These are phyloP conservation scores for Trilocha varians DNA, from an alignment of 2,888 invertebrate species.

Conservation along the genomic window DNA sequence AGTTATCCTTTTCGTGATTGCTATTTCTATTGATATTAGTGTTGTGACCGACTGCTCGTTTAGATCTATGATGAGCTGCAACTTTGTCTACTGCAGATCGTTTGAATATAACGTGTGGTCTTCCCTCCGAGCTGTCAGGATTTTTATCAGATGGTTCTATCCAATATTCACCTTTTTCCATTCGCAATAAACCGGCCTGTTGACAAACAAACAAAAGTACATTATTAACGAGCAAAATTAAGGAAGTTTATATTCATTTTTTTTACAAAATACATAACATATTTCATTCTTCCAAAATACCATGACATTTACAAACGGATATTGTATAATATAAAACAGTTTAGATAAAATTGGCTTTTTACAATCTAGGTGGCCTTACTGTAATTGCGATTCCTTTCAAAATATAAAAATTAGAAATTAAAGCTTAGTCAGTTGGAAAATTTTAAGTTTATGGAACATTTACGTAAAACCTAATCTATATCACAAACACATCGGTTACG, in stretches of 20 bases:
- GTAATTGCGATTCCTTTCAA: too few species aligned
- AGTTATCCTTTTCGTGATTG: constrained; percentile 58
- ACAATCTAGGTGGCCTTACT: too few species aligned
- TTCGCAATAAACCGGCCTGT: constrained; percentile 79
- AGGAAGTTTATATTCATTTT: too few species aligned
- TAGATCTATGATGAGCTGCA: constrained; percentile 48
- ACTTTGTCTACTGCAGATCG: constrained; percentile 75
- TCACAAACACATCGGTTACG: too few species aligned
- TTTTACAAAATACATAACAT: too few species aligned
- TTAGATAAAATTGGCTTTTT: too few species aligned
- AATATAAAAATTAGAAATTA: too few species aligned
- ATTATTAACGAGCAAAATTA: not conserved
- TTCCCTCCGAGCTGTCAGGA: constrained; percentile 42
- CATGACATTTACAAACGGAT: too few species aligned
- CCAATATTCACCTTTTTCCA: constrained; percentile 78
- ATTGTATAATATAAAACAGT: too few species aligned
- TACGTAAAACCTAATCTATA: too few species aligned
- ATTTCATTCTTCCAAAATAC: too few species aligned
- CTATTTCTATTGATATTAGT: constrained; percentile 49
- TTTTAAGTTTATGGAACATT: not conserved
- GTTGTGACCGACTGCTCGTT: constrained; percentile 37
- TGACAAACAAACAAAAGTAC: constrained; percentile 14
- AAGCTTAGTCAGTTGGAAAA: too few species aligned
- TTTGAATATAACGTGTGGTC: constrained; percentile 80
- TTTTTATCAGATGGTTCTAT: constrained; percentile 79